Conservation (phyloP, 2,797 vertebrate species). For the Arrhamphus sclerolepis region DNA sequence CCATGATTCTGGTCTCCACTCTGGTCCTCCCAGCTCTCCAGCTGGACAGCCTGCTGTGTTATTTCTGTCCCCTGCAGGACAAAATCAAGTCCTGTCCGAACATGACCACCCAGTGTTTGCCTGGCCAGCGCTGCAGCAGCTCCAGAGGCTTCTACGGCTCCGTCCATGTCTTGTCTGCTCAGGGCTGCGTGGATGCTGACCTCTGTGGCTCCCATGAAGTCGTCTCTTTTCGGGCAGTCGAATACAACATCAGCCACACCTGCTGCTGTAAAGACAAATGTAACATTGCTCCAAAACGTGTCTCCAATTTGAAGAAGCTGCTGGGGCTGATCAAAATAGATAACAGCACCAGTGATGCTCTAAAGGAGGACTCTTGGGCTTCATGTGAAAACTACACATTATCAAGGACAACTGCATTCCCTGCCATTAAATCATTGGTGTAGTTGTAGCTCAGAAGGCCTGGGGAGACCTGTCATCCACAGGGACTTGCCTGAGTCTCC, state of each 20-base stretch:
- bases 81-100: slow-evolving; percentile 41
- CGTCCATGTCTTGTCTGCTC: slow-evolving; percentile 60
- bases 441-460: background rate
- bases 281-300: slow-evolving; percentile 32
- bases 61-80: slow-evolving; percentile 64
- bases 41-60: slow-evolving; percentile 56
- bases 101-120: slow-evolving; percentile 59
- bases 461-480: slow-evolving; percentile 37
- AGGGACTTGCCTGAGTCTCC: slow-evolving; percentile 12
- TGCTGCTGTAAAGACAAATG: slow-evolving; percentile 75
- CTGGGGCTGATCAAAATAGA: slow-evolving; percentile 17
- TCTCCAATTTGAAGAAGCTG: slow-evolving; percentile 38
- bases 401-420: background rate
- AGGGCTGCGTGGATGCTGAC: slow-evolving; percentile 59
- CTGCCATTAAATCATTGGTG: background rate
- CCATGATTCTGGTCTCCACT: slow-evolving; percentile 22
- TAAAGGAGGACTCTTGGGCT: slow-evolving; percentile 18
- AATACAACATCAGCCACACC: slow-evolving; percentile 58
- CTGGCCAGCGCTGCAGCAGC: slow-evolving; percentile 61
- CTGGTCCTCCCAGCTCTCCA: slow-evolving; percentile 34
- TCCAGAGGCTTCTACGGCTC: slow-evolving; percentile 57
- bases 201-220: slow-evolving; percentile 56
- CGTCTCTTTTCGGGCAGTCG: slow-evolving; percentile 15
- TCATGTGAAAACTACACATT: slow-evolving; percentile 54
- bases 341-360: background rate